Evolutionary conservation across 1,140 invertebrate genomes (phyloP).

Genomic region (Meteorus sp.): DNA sequence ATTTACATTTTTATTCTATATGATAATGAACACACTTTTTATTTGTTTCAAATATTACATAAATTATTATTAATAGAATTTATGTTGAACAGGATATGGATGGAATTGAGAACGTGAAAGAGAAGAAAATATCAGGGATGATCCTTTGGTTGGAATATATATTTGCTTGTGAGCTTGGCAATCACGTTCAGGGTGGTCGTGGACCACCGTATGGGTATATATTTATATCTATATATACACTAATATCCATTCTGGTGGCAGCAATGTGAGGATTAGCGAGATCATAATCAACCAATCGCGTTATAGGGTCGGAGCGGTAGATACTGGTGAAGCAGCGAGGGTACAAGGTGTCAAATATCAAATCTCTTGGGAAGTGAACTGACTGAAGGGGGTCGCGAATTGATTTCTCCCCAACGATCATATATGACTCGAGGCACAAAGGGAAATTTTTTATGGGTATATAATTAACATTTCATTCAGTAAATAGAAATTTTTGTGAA

Average conservation of each 20-base stretch:
- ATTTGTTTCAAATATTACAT: too few species aligned
- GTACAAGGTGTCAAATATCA: slow-evolving; percentile 53
- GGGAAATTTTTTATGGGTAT: neutral
- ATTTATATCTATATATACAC: neutral
- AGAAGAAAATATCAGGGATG: neutral
- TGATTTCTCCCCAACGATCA: slow-evolving; percentile 37
- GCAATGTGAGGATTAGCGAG: slow-evolving; percentile 46
- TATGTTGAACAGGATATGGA: neutral
- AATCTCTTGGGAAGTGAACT: slow-evolving; percentile 35
- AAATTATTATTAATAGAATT: neutral
- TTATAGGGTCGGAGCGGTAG: slow-evolving; percentile 24
- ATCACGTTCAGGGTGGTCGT: slow-evolving; percentile 46
- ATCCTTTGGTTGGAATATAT: slow-evolving; percentile 27
- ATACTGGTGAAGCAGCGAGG: slow-evolving; percentile 21
- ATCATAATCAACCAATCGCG: slow-evolving; percentile 54
- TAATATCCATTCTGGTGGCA: slow-evolving; percentile 3
- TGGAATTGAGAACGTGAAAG: neutral
- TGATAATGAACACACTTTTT: too few species aligned
- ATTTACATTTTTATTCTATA: too few species aligned
- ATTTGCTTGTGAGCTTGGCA: slow-evolving; percentile 43
- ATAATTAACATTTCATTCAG: slow-evolving; percentile 4
- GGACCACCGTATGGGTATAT: slow-evolving; percentile 4
- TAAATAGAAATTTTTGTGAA: too few species aligned
- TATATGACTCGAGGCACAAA: slow-evolving; percentile 4
- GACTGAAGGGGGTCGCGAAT: slow-evolving; percentile 37